Conservation (phyloP, 2,888 invertebrate species). For the Hemicrepidius hirtus region DNA sequence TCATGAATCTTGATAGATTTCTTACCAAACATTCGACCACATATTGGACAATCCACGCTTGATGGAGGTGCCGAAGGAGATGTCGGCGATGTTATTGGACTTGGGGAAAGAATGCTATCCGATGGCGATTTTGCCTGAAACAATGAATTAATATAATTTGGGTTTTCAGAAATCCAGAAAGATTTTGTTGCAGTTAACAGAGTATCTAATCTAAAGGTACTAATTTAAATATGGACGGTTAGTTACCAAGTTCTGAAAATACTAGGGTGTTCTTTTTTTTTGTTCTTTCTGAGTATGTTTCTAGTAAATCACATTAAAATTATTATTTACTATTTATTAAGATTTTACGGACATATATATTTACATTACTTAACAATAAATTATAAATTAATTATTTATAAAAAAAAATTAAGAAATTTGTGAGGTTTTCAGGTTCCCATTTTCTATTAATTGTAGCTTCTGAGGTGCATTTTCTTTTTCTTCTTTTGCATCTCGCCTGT, state of each 20-base stretch:
- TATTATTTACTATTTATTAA: too few species aligned
- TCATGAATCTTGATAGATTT: conserved; percentile 80
- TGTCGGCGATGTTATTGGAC: conserved; percentile 54
- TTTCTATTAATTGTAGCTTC: not conserved
- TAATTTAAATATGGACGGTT: not conserved
- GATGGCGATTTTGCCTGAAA: conserved; percentile 65
- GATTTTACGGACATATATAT: too few species aligned
- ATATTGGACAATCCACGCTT: conserved; percentile 77
- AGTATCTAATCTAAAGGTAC: too few species aligned
- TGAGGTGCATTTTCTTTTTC: conserved; percentile 67
- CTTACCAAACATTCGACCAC: conserved; percentile 79
- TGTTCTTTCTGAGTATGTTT: not conserved
- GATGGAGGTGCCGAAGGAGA: conserved; percentile 58
- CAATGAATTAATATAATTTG: not conserved
- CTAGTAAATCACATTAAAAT: not conserved
- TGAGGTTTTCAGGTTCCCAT: not conserved
- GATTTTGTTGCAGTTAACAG: too few species aligned
- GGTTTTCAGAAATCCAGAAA: too few species aligned
- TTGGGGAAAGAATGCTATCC: conserved; percentile 67
- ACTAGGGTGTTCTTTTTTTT: too few species aligned
- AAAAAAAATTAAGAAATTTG: not conserved
- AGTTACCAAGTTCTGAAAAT: too few species aligned
- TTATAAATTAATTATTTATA: not conserved
- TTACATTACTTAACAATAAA: not conserved
- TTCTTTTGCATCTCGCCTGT: conserved; percentile 67